phyloP scores from a whole-genome alignment of 2,113 vertebrate genomes.

The Colinus virginianus region DNA sequence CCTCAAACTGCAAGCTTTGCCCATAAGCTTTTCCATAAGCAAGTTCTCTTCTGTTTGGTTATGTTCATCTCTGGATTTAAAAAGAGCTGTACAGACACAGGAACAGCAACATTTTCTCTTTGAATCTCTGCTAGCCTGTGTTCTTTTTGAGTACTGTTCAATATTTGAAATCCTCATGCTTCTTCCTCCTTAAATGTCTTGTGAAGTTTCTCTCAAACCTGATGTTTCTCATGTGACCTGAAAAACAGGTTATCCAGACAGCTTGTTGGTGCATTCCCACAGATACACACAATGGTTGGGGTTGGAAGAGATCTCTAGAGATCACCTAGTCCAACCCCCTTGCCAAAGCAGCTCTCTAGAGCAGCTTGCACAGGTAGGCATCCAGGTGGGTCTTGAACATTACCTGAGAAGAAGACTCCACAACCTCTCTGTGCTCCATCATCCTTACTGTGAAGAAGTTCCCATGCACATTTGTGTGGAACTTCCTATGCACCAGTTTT shows the following conservation, averaged over 20 bases:
- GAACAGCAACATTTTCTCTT: neutral
- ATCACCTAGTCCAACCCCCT: too few species aligned
- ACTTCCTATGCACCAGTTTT: too few species aligned
- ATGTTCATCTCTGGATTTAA: neutral
- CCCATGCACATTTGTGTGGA: too few species aligned
- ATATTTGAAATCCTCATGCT: neutral
- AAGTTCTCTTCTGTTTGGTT: neutral
- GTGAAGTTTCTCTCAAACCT: neutral
- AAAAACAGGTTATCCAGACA: neutral
- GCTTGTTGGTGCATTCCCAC: neutral
- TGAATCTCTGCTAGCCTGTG: neutral
- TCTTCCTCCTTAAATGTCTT: neutral
- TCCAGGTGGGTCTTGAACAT: too few species aligned
- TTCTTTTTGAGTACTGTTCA: neutral
- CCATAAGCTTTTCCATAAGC: neutral
- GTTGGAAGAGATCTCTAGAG: too few species aligned
- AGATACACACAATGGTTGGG: too few species aligned
- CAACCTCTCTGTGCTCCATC: too few species aligned
- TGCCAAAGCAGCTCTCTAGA: too few species aligned
- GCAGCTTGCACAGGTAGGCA: too few species aligned
- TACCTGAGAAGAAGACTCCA: too few species aligned
- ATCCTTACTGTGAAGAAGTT: too few species aligned
- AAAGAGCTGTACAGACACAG: neutral
- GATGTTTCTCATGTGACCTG: neutral
- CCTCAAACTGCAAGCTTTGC: neutral